Evolutionary conservation across 2,888 invertebrate species (phyloP), one percentile per base, ranked within the genome.

Genomic region (Stratiomys singularior): DNA sequence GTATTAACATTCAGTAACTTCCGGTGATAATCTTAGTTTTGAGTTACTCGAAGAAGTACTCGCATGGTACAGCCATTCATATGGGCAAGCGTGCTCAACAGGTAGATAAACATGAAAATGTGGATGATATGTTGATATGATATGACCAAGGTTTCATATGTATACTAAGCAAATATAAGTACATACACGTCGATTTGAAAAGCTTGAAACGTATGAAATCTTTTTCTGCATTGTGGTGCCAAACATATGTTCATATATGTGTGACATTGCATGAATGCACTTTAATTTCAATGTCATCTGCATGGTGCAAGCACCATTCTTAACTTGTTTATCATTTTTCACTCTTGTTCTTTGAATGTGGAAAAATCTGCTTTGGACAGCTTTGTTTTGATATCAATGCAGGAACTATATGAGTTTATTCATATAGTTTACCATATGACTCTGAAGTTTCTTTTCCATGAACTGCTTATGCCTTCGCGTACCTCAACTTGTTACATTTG

Each of bases 251-350:
- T n/a, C n/a, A 25, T 5, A 5, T 60, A 21, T 21, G 25, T 13
- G 23, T 9, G 21, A 37, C 37, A 37, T 60, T 60, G 25, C 58
- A 23, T 60, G 58, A 3, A 25, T 25, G 30, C n/a, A 18, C 15
- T 30, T 60, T 60, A 30, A 28, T 64, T 64, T 30, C 64, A 64
- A 64, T 64, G 64, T 64, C 64, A 64, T 27, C 64, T 30, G n/a
- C 0, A 64, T 1, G 64, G 13, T 64, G 64, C 64, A 52, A 52
- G 7, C 52, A 52, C n/a, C 2, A 4, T 52, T 52, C 4, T 9
- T 13, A n/a, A 52, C 52, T 15, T 52, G 52, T 52, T 52, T 52
- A n/a, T 52, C 52, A n/a, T 52, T 4, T 13, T 44, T 44, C 44
- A 44, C 7, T 37, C 9, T 37, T 37, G 37, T 37, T 37, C 37